Evolutionary conservation across 2,797 vertebrate species (phyloP), one percentile per base, ranked within the genome.

Genomic region (Pangasius mekongensis): DNA sequence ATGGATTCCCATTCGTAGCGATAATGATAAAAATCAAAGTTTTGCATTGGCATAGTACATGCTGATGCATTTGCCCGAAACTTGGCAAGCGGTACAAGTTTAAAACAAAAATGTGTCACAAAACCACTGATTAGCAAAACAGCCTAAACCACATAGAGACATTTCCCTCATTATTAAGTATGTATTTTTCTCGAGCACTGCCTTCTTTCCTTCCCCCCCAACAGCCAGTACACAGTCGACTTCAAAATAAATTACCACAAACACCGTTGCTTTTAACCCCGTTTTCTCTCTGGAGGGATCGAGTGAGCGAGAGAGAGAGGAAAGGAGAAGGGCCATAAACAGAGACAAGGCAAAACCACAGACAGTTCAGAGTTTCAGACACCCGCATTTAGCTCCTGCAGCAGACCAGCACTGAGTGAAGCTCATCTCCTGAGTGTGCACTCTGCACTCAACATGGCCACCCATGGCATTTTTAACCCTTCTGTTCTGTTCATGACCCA

Each of bases 101-200:
- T 69, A 39, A 90, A 47, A 87, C 85, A 85, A 91, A 89, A 91
- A 91, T 88, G 87, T 93, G 92, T 90, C 90, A 90, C 87, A 89
- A 91, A 92, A 91, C 91, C 91, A 87, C 91, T 86, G 86, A 91
- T 93, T 92, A 90, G 87, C 90, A 91, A 92, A 92, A 91, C 89
- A 91, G 87, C 69, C 83, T 81, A 62, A 91, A 90, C 90, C 92
- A 85, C 91, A 87, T 69, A 86, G 87, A 86, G 73, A 88, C 84
- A 33, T 89, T 87, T 85, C 85, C 90, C 86, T 92, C 76, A 86
- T 89, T 62, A 88, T 91, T 92, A 82, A 27, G 71, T 86, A 62
- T 84, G n/a, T 76, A 18, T 52, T 83, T 81, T 84, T 84, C 74
- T 80, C 10, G 58, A 74, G 47, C 9, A 22, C 39, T 83, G 67